Conservation (phyloP, 1,140 invertebrate genomes). For the Carposina sasakii region DNA sequence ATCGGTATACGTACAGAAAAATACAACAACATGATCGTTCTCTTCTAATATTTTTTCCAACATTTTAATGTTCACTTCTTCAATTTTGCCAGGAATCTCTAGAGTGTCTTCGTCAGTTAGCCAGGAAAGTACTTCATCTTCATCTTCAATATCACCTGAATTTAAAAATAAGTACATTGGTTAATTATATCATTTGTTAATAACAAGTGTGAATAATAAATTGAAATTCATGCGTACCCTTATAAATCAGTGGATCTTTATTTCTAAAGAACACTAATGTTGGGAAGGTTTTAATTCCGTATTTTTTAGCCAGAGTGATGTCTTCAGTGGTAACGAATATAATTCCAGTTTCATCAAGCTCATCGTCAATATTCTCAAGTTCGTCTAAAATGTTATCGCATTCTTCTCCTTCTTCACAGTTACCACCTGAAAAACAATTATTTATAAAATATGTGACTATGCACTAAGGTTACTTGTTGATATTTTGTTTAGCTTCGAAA, state of each 20-base stretch:
- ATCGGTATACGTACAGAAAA: conserved; percentile 85
- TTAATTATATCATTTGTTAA: neutral
- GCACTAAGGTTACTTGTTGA: too few relatives aligned
- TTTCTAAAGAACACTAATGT: conserved; percentile 93
- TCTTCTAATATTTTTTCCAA: conserved; percentile 91
- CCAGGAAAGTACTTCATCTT: conserved; percentile 93
- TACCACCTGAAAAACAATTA: conserved; percentile 75
- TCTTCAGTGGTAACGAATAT: conserved; percentile 96
- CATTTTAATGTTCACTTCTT: conserved; percentile 94
- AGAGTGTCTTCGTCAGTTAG: conserved; percentile 93
- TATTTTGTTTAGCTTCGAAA: too few relatives aligned
- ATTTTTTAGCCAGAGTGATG: conserved; percentile 84
- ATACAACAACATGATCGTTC: conserved; percentile 91
- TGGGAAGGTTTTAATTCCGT: conserved; percentile 89
- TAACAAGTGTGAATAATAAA: too few relatives aligned
- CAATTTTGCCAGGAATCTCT: conserved; percentile 93
- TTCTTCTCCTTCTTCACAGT: conserved; percentile 88
- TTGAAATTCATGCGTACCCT: conserved; percentile 56
- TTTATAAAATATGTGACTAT: neutral
- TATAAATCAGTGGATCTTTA: conserved; percentile 86
- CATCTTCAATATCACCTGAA: conserved; percentile 88
- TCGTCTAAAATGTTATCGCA: conserved; percentile 89
- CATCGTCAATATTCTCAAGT: conserved; percentile 94
- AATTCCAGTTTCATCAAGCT: conserved; percentile 93
- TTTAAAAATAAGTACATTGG: conserved; percentile 4